phyloP scores from a whole-genome alignment of 2,888 invertebrate species.

The Phyto melanocephala region DNA sequence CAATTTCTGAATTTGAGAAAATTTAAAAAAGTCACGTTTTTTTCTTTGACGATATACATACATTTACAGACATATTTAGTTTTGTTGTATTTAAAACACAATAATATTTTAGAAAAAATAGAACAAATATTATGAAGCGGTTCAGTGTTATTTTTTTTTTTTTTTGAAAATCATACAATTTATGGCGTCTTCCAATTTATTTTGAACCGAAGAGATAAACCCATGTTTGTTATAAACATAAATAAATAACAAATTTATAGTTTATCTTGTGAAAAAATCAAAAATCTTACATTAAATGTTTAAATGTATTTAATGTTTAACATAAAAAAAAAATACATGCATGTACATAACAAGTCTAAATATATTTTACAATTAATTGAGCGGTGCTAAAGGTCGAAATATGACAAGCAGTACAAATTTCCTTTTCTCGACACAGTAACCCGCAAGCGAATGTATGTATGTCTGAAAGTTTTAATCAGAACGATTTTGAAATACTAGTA shows the following conservation, averaged over 20 bases:
- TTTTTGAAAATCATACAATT: constrained; percentile 12
- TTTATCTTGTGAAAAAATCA: constrained; percentile 11
- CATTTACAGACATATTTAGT: no score
- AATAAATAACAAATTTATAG: not conserved
- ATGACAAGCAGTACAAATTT: not conserved
- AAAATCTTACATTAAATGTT: not conserved
- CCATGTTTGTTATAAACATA: not conserved
- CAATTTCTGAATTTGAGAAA: constrained; percentile 32
- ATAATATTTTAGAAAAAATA: not conserved
- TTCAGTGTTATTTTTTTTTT: not conserved
- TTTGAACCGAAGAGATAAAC: not conserved
- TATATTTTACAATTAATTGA: not conserved
- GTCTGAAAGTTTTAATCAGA: no score
- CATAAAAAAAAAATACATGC: not conserved
- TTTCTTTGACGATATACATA: not conserved
- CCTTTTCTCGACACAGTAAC: no score
- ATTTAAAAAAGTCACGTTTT: constrained; percentile 55
- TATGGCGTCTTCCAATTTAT: constrained; percentile 32
- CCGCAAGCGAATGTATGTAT: no score
- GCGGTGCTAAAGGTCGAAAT: not conserved
- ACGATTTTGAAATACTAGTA: no score
- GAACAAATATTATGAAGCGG: constrained; percentile 9
- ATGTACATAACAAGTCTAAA: not conserved
- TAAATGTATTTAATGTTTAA: constrained; percentile 11
- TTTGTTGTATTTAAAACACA: no score